A percentile compares a stretch with the other conserved stretches of the same genome.
phyloP scores from a whole-genome alignment of 2,888 invertebrate species.

The Magallana nippona region DNA sequence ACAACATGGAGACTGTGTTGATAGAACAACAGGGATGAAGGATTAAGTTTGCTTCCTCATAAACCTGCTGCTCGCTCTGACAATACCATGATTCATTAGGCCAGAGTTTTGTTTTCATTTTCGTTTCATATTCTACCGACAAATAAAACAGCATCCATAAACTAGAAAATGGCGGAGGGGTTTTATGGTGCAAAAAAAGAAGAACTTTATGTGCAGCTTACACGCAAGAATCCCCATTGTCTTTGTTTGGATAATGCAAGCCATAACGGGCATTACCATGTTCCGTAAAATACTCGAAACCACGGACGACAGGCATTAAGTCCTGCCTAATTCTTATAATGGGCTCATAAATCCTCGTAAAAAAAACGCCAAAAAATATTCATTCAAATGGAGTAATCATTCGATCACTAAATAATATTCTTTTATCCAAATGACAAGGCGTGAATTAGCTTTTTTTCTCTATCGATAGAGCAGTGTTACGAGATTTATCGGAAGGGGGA shows the following conservation, averaged over 20 bases:
- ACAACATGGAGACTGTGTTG: background rate
- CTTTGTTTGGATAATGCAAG: background rate
- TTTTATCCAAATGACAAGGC: conserved; percentile 26
- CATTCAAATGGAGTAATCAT: conserved; percentile 32
- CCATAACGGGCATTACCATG: conserved; percentile 1
- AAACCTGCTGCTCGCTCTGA: background rate
- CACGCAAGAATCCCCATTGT: conserved; percentile 27
- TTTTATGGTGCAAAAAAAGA: conserved; percentile 22
- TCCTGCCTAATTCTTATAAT: conserved; percentile 24
- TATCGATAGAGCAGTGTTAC: background rate
- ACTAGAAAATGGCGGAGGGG: conserved; percentile 1
- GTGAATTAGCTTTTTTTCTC: background rate
- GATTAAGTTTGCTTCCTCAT: background rate
- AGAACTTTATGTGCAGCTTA: conserved; percentile 17
- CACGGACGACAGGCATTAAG: conserved; percentile 6
- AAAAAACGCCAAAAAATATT: conserved; percentile 16
- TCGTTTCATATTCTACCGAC: background rate
- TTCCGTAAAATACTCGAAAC: conserved; percentile 20
- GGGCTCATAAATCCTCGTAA: background rate
- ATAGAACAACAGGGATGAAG: background rate
- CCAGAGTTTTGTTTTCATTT: conserved; percentile 10
- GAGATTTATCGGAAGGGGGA: background rate
- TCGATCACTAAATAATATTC: conserved; percentile 18
- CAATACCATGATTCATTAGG: conserved; percentile 12
- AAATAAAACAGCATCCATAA: conserved; percentile 5